Percentiles rank a stretch among this genome's conserved stretches.
Evolutionary conservation across 2,797 vertebrate genomes (phyloP).

Genomic region (Discoglossus pictus): DNA sequence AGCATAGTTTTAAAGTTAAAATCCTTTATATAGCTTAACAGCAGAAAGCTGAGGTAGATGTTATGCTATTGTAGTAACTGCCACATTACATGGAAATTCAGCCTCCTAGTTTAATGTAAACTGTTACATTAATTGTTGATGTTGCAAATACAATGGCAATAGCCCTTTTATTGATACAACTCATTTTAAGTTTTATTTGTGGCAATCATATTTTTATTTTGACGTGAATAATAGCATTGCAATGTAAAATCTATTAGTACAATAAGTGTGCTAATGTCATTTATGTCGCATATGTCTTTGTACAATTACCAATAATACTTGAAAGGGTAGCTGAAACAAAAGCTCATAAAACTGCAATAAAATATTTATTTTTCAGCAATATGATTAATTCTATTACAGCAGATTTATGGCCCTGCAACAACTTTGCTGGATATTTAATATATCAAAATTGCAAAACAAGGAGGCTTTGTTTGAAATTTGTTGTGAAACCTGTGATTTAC

Average conservation of each 20-base stretch:
- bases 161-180: conserved; percentile 17
- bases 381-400: conserved; percentile 74
- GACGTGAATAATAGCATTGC: conserved; percentile 54
- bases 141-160: too few species aligned
- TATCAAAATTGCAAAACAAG: conserved; percentile 71
- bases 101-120: too few species aligned
- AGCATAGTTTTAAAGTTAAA: too few species aligned
- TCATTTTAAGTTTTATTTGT: conserved; percentile 38
- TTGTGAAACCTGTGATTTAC: conserved; percentile 68
- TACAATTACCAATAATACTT: conserved; percentile 66
- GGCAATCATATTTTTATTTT: conserved; percentile 50
- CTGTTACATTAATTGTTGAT: too few species aligned
- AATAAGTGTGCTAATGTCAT: conserved; percentile 62
- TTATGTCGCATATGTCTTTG: conserved; percentile 61
- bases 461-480: conserved; percentile 59
- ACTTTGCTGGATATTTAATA: conserved; percentile 72
- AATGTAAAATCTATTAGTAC: conserved; percentile 58
- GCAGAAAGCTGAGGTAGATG: too few species aligned
- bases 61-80: too few species aligned
- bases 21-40: too few species aligned
- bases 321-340: conserved; percentile 64
- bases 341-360: conserved; percentile 75
- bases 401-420: conserved; percentile 71
- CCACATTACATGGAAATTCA: too few species aligned
- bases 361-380: conserved; percentile 75